A percentile compares a stretch with the other conserved stretches of the same genome.
phyloP scores from a whole-genome alignment of 2,797 vertebrate species.

The Chaunax sp. region DNA sequence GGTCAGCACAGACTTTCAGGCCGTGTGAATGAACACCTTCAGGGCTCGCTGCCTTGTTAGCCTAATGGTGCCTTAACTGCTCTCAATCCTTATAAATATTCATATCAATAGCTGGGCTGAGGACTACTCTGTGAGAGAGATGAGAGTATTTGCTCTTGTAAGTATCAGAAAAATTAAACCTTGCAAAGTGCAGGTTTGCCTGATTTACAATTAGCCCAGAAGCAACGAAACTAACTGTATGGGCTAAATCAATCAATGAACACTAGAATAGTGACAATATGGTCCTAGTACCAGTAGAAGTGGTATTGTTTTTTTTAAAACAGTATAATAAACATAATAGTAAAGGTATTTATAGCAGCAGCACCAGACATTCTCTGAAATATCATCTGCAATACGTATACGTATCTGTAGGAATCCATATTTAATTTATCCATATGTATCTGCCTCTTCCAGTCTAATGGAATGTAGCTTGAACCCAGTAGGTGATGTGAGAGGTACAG shows the following conservation, averaged over 20 bases:
- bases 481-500: conserved; percentile 5
- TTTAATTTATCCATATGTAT: conserved; percentile 27
- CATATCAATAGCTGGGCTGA: not conserved
- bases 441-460: conserved; percentile 1
- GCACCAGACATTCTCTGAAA: conserved; percentile 1
- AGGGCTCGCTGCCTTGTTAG: not conserved
- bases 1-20: no score
- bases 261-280: not conserved
- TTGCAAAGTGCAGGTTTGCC: not conserved
- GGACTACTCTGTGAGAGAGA: not conserved
- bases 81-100: not conserved
- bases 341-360: not conserved
- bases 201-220: not conserved
- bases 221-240: not conserved
- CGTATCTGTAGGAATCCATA: conserved; percentile 3
- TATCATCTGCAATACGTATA: conserved; percentile 5
- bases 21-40: not conserved
- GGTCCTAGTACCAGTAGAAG: not conserved
- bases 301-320: not conserved
- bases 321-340: not conserved
- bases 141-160: not conserved
- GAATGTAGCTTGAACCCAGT: conserved; percentile 27
- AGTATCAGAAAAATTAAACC: not conserved
- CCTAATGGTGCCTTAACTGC: not conserved
- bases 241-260: not conserved